Evolutionary conservation across 2,113 vertebrate species (phyloP), one percentile per base, ranked within the genome.

Genomic region (Hemiprocne comata): DNA sequence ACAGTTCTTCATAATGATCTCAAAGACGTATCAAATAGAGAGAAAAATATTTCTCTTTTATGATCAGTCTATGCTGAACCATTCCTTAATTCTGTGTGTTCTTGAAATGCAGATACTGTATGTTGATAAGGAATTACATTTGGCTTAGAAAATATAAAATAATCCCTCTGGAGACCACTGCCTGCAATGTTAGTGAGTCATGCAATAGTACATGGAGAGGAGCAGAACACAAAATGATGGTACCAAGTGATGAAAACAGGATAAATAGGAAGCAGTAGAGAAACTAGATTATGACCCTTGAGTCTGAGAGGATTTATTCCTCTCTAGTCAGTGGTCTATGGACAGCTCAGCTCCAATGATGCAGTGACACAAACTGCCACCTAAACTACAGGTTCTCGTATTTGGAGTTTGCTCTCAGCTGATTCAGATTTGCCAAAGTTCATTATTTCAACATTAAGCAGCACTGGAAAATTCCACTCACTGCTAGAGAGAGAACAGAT

Each of bases 391-490:
- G 53, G 53, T 13, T 81, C 65, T 90, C 58, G 0, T 84, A 42
- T 93, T 64, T 91, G 90, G 66, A 93, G 72, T 90, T 96, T 89
- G 88, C 65, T 90, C 88, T 92, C 66, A 34, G 69, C 57, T 90
- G 73, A 92, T 88, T 88, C 69, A 92, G 88, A 81, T 95, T 96
- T 96, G 69, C 94, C 94, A 93, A 93, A 95, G 94, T 96, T 94
- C 95, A 78, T 84, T 89, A 95, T 96, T 97, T 96, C 95, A 93
- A 96, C 92, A 96, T 91, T 67, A 87, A 54, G 61, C 83, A 84
- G 31, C 40, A 4, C 79, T 96, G 95, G 94, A 97, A 97, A 96
- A 93, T 96, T 97, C 92, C 90, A 84, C 61, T 89, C 38, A 7
- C 40, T 84, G 57, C 60, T 86, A 25, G n/a, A 86, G 18, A 86